A percentile compares a stretch with the other conserved stretches of the same genome.
These are phyloP conservation scores for Eristalis intricaria DNA, from an alignment of 2,888 invertebrate species.

Conservation along the genomic window DNA sequence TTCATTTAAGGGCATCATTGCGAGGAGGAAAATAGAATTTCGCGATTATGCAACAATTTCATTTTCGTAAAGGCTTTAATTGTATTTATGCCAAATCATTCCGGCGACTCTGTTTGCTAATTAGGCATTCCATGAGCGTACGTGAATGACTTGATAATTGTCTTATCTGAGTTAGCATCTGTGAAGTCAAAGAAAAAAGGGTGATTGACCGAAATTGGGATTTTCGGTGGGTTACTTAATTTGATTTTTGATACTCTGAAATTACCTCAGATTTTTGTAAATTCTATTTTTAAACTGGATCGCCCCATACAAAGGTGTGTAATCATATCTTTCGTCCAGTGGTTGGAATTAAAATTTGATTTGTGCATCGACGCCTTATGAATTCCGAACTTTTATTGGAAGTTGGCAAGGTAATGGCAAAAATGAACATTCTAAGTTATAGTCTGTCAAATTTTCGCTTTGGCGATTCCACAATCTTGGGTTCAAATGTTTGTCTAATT, in stretches of 20 bases:
- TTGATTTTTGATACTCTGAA: background rate
- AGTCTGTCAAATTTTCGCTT: too few relatives aligned
- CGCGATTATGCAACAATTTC: constrained; percentile 44
- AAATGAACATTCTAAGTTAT: too few relatives aligned
- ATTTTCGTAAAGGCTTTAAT: background rate
- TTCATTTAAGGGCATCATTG: background rate
- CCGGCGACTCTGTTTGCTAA: background rate
- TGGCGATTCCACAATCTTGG: too few relatives aligned
- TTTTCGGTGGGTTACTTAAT: constrained; percentile 16
- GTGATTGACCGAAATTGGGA: background rate
- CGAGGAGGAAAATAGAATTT: background rate
- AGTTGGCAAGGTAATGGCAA: too few relatives aligned
- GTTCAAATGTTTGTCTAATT: too few relatives aligned
- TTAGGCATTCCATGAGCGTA: background rate
- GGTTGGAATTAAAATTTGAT: too few relatives aligned
- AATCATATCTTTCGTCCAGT: background rate
- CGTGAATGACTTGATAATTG: background rate
- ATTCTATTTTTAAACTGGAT: background rate
- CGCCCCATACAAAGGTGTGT: background rate
- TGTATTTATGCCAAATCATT: constrained; percentile 28
- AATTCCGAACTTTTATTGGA: too few relatives aligned
- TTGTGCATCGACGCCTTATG: too few relatives aligned
- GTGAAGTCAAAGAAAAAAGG: background rate
- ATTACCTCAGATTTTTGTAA: background rate
- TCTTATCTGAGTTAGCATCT: background rate